Evolutionary conservation across 2,797 vertebrate genomes (phyloP).

Genomic region (Microctenopoma steveboyesi): DNA sequence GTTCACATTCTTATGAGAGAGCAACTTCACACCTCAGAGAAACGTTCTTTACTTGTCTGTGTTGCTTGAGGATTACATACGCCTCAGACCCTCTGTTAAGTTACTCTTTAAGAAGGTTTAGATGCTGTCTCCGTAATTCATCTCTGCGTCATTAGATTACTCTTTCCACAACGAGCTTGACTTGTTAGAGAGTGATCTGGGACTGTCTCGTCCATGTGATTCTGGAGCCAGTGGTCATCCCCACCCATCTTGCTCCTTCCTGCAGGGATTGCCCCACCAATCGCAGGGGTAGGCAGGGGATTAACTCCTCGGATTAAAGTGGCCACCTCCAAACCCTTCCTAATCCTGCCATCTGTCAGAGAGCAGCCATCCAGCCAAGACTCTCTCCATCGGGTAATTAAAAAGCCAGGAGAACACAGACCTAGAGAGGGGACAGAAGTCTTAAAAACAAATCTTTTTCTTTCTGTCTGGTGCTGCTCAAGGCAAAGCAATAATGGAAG

Average conservation of each 20-base stretch:
- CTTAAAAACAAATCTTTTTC: constrained; percentile 30
- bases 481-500: constrained; percentile 79
- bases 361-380: constrained; percentile 75
- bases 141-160: constrained; percentile 31
- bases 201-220: constrained; percentile 41
- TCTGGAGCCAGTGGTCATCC: constrained; percentile 48
- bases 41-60: no score
- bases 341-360: constrained; percentile 90
- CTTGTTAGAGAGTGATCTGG: constrained; percentile 39
- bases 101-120: background rate
- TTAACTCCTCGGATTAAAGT: constrained; percentile 84
- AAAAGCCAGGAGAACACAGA: constrained; percentile 59
- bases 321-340: constrained; percentile 74
- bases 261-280: constrained; percentile 71
- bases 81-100: background rate
- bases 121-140: constrained; percentile 8
- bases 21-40: no score
- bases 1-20: no score
- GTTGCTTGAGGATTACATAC: background rate
- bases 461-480: constrained; percentile 13
- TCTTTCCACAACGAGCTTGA: constrained; percentile 70
- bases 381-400: constrained; percentile 73
- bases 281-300: constrained; percentile 68
- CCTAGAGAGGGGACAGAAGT: constrained; percentile 13
- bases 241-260: constrained; percentile 44